Conservation (phyloP, 2,797 vertebrate genomes). For the Graptemys geographica region DNA sequence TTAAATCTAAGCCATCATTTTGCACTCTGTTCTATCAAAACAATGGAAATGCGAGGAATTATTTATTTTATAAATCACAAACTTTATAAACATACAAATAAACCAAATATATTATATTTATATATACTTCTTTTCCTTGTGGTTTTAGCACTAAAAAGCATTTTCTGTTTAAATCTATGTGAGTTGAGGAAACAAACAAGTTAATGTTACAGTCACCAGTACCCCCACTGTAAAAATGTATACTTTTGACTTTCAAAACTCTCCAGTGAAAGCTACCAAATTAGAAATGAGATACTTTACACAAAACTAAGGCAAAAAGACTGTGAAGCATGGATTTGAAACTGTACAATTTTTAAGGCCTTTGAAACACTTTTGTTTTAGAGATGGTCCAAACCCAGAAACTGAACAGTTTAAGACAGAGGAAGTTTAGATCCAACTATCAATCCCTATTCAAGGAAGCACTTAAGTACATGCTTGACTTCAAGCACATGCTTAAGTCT, state of each 20-base stretch:
- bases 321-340: not conserved
- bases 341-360: slow-evolving; percentile 25
- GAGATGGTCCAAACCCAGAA: slow-evolving; percentile 6
- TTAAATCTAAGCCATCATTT: not conserved
- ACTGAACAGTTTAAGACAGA: not conserved
- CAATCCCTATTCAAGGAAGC: not conserved
- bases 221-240: not conserved
- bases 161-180: slow-evolving; percentile 22
- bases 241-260: not conserved
- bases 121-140: slow-evolving; percentile 8
- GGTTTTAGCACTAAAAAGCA: slow-evolving; percentile 23
- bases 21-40: not conserved
- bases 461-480: not conserved
- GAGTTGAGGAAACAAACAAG: slow-evolving; percentile 12
- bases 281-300: slow-evolving; percentile 21
- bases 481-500: slow-evolving; percentile 11
- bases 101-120: slow-evolving; percentile 69
- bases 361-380: slow-evolving; percentile 32
- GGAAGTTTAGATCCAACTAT: not conserved
- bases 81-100: slow-evolving; percentile 60
- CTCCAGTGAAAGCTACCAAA: not conserved
- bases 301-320: slow-evolving; percentile 11
- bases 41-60: not conserved
- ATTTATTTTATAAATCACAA: slow-evolving; percentile 46
- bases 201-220: not conserved